Evolutionary conservation across 2,113 vertebrate genomes (phyloP), one percentile per base, ranked within the genome.

Genomic region (Mus spicilegus): DNA sequence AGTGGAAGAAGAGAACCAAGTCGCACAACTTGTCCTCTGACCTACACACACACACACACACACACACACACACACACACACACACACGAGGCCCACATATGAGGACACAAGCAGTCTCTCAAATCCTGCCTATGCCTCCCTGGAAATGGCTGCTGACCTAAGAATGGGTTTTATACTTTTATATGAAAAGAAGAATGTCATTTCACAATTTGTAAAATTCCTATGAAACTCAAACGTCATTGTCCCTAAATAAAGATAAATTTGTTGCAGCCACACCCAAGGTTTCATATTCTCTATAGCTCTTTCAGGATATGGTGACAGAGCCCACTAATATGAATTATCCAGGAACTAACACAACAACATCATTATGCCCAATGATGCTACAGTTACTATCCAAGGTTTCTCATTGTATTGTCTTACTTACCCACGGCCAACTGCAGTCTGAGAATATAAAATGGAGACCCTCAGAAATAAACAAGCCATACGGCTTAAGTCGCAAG

Each of bases 241-340:
- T 26, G 51, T 17, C 39, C 42, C 30, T 84, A 65, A 56, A 4
- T 33, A 5, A 77, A 63, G 10, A 67, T 9, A 39, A 73, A 5
- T 4, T 12, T 42, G 54, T 14, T 4, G 4, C 8, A 28, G 36
- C 12, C 28, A 14, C 1, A 1, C 24, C 36, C 11, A 1, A 30
- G 0, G 0, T 54, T 33, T 54, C 14, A 0, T 2, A 0, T 24
- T 17, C 8, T 4, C 17, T 6, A 0, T 0, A 33, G 20, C 39
- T 80, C 20, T 49, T 30, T 3, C 1, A 5, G 17, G 58, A 5
- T 5, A 1, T 22, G 33, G 3, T 13, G 33, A n/a, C 92, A 30
- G 70, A n/a, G 22, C 5, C 56, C 42, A 4, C 42, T n/a, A 12
- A 24, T 1, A 2, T 2, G 19, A 56, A 13, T 63, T 33, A 4